Evolutionary conservation across 2,888 invertebrate genomes (phyloP), one percentile per base, ranked within the genome.

Genomic region (Macrosoma leucophasiata): DNA sequence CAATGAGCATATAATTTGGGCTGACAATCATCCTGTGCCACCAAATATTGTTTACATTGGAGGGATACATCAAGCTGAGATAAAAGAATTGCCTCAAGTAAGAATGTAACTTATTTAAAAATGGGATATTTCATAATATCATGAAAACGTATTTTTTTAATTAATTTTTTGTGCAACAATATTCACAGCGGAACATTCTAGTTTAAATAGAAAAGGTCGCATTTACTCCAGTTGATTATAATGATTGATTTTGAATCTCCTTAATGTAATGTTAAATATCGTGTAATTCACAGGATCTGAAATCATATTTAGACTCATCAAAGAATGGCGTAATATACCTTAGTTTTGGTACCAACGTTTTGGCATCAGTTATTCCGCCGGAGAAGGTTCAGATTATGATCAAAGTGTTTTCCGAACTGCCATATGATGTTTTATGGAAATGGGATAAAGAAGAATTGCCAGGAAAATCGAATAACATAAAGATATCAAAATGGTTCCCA

Each of bases 351-450:
- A 65, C 66, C 10, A 63, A 65, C 29, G 50, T 61, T 1, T 35
- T 52, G 25, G 50, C 62, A 0, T 38, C 54, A 1, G 23, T 37
- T 4, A 14, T 69, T 3, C 36, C 53, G 2, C 12, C 20, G 3
- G 47, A 62, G 1, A 48, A 23, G 4, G 52, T 65, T 4, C 39
- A 62, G 21, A 41, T 51, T 1, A 46, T 82, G 2, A 22, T 64
- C 1, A 48, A 55, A 12, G 70, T 64, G 2, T 67, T 82, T 25
- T 60, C 66, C 0, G 46, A 50, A 19, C 39, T 79, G 22, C 65
- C 69, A 1, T 63, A 66, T 31, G 57, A 65, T 24, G 57, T 76
- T n/a, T 33, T 82, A 2, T 71, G 68, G 70, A 79, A 74, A 43
- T 74, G 66, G 63, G 68, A 72, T 35, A 44, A 49, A 1, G 74